Base-by-base conservation (phyloP, 2,888 invertebrate species). In the Entomobrya multifasciata region DNA sequence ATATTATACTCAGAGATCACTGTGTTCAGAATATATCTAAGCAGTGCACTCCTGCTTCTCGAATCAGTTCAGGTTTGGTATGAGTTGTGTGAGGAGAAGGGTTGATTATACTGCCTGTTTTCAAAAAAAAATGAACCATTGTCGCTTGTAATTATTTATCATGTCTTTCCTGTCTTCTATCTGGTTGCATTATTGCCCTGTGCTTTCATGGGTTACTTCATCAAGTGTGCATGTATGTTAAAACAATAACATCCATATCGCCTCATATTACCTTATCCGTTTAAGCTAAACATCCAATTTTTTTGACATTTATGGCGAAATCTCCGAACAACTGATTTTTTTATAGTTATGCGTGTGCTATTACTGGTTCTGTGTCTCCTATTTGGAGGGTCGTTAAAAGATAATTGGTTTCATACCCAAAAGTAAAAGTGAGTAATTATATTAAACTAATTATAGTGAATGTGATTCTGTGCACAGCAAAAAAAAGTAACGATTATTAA, bases 41-140 rank as follows among this genome's bases (percentile, higher is more conserved):
- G 57, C 70, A 70, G 55, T 55, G 70, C 57, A 81, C n/a, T 52
- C 62, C 13, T 41, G 44, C n/a, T 27, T 55, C 22, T 81, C 57
- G 57, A 81, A 57, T 70, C 81, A 81, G 81, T 79, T 79, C 49
- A 60, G 25, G 60, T 81, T 81, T 70, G 81, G 57, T 30, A 70
- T 81, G 70, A 70, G 65, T 20, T 8, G 76, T 27, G 1, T 41
- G 79, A 17, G 52, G 25, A 70, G 70, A 25, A 22, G 20, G 25
- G 20, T 41, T 41, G 20, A 13, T 6, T 44, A 11, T 30, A n/a
- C 6, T 30, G 15, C 20, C 27, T 27, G 60, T 36, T 25, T 36
- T 27, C 62, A 36, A n/a, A 11, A 20, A 20, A 36, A 17, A 36
- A 62, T 49, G 72, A 49, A 72, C 49, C 72, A 72, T 72, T 52